Conservation (phyloP, 2,888 invertebrate species). For the Galerucella pusilla region DNA sequence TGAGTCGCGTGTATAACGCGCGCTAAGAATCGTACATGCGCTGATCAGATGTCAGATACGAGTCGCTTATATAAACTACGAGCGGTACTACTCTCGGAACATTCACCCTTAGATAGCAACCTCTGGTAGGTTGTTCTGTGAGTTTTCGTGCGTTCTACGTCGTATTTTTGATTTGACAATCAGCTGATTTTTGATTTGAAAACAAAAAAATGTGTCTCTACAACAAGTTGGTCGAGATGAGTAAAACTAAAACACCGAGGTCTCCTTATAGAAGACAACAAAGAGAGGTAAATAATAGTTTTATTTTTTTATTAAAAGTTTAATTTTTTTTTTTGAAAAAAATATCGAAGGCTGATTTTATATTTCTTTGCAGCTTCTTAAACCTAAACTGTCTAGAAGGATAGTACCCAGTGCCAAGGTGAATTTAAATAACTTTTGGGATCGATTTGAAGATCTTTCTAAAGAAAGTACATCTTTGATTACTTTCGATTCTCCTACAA, state of each 20-base stretch:
- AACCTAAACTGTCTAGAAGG: slow-evolving; percentile 70
- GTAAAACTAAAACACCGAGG: slow-evolving; percentile 63
- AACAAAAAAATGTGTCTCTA: slow-evolving; percentile 68
- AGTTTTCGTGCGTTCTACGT: slow-evolving; percentile 16
- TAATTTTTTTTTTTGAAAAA: not conserved
- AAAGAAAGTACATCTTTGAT: slow-evolving; percentile 61
- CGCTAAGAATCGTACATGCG: slow-evolving; percentile 59
- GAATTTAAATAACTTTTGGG: slow-evolving; percentile 75
- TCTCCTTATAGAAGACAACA: slow-evolving; percentile 71
- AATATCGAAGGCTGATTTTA: not conserved
- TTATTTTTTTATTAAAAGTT: not conserved
- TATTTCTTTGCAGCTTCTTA: slow-evolving; percentile 67
- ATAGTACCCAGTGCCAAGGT: slow-evolving; percentile 70
- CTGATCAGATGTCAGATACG: slow-evolving; percentile 43
- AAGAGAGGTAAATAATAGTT: slow-evolving; percentile 67
- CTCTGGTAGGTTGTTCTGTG: slow-evolving; percentile 8
- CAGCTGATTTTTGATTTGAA: slow-evolving; percentile 40
- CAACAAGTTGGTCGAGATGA: slow-evolving; percentile 64
- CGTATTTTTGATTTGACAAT: slow-evolving; percentile 31
- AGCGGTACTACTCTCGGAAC: slow-evolving; percentile 32
- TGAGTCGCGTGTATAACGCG: slow-evolving; percentile 63
- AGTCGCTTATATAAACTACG: slow-evolving; percentile 34
- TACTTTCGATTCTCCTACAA: slow-evolving; percentile 64
- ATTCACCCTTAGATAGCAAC: slow-evolving; percentile 31
- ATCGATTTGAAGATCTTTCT: slow-evolving; percentile 67